Conservation (phyloP, 2,113 vertebrate species). For the Tinamus guttatus region DNA sequence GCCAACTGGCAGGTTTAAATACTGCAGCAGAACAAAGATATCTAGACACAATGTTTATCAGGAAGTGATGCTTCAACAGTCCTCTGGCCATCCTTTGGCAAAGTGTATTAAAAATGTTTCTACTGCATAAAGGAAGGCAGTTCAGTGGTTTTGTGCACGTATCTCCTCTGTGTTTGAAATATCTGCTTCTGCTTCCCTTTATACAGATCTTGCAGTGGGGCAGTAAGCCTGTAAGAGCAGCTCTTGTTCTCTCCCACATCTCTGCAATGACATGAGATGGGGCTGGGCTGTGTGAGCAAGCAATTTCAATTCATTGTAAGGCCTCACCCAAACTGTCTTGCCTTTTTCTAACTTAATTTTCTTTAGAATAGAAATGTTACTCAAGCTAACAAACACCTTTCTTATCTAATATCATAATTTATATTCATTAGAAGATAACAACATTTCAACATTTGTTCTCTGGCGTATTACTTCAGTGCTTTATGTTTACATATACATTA, state of each 20-base stretch:
- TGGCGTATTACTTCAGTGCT: background rate
- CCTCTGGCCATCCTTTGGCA: background rate
- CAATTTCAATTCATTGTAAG: background rate
- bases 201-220: background rate
- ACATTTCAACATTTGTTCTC: background rate
- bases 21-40: background rate
- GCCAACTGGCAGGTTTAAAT: background rate
- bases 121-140: background rate
- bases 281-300: background rate
- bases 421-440: background rate
- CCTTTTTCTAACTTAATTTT: background rate
- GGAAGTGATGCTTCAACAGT: background rate
- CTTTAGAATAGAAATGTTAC: background rate
- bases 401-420: background rate
- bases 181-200: background rate
- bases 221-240: background rate
- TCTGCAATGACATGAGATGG: background rate
- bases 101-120: background rate
- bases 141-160: background rate
- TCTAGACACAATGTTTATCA: background rate
- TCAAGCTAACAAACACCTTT: background rate
- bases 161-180: rapidly evolving
- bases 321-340: rapidly evolving
- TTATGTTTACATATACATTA: background rate
- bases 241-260: background rate